Conservation (phyloP, 2,113 vertebrate genomes). For the Sinocyclocheilus rhinocerous region DNA sequence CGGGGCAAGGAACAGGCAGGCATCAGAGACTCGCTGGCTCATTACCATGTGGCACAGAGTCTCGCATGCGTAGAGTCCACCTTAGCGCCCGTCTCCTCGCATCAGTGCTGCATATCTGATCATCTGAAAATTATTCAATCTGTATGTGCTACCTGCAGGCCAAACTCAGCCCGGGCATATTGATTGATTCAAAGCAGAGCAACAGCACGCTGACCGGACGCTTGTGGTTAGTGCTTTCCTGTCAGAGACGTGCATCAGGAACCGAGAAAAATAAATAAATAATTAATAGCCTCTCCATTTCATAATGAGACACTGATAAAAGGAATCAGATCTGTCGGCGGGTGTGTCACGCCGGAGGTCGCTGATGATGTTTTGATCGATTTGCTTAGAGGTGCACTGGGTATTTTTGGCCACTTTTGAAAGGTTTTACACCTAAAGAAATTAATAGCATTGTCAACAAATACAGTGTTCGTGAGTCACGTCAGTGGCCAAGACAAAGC, state of each 20-base stretch:
- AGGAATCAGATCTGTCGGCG: not conserved
- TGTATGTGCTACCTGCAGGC: constrained; percentile 32
- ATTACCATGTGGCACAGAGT: constrained; percentile 49
- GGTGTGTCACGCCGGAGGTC: not conserved
- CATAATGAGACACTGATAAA: constrained; percentile 6
- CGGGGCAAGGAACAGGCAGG: constrained; percentile 40
- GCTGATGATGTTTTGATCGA: constrained; percentile 20
- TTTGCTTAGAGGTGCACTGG: not conserved
- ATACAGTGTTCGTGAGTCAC: not conserved
- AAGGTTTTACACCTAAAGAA: not conserved
- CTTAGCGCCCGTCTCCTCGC: not conserved
- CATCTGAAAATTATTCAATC: constrained; percentile 35
- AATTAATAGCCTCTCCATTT: constrained; percentile 26
- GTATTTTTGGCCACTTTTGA: not conserved
- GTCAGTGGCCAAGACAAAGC: not conserved
- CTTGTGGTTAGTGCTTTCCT: constrained; percentile 23
- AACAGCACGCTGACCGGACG: constrained; percentile 11
- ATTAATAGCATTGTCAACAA: not conserved
- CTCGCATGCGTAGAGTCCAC: not conserved
- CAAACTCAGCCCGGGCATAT: not conserved
- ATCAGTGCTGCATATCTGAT: constrained; percentile 35
- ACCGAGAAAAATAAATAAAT: constrained; percentile 34
- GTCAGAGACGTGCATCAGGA: constrained; percentile 33
- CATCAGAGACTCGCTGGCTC: constrained; percentile 44
- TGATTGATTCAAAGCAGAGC: constrained; percentile 37